A percentile compares a stretch with the other conserved stretches of the same genome.
Conservation (phyloP, 2,113 vertebrate genomes). For the Macquaria australasica region DNA sequence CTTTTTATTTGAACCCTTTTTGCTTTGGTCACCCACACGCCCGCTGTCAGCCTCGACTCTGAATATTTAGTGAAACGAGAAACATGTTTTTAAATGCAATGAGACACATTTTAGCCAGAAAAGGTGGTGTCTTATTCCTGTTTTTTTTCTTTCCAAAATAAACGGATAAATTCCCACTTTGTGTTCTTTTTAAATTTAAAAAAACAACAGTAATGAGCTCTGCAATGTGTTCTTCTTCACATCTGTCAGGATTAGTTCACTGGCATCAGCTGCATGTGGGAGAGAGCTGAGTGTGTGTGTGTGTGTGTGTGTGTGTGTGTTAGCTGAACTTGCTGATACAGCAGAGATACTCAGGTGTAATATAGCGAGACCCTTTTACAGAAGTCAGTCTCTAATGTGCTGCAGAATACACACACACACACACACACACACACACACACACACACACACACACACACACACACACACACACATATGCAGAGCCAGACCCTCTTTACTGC, state of each 20-base stretch:
- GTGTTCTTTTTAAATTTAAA: too few species aligned
- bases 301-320: conserved; percentile 1
- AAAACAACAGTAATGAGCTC: too few species aligned
- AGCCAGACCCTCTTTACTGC: not conserved
- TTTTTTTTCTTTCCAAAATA: too few species aligned
- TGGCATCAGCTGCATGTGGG: conserved; percentile 7
- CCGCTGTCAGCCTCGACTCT: conserved; percentile 12
- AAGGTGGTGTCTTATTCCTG: not conserved
- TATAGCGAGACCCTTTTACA: conserved; percentile 41
- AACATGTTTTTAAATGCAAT: conserved; percentile 25
- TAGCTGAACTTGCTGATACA: conserved; percentile 58
- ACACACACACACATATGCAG: conserved; percentile 6
- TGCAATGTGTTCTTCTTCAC: not conserved
- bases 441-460: conserved; percentile 18
- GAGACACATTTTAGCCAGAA: not conserved
- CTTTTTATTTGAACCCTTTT: conserved; percentile 4
- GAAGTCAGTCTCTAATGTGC: conserved; percentile 43
- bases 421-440: conserved; percentile 28
- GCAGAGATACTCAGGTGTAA: conserved; percentile 51
- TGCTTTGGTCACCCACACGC: conserved; percentile 47
- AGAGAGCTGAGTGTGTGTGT: not conserved
- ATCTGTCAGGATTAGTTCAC: not conserved
- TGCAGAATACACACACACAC: conserved; percentile 23
- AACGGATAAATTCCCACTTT: too few species aligned
- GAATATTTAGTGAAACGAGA: not conserved